Evolutionary conservation across 2,113 vertebrate genomes (phyloP), one percentile per base, ranked within the genome.

Genomic region (Pyrgilauda ruficollis): DNA sequence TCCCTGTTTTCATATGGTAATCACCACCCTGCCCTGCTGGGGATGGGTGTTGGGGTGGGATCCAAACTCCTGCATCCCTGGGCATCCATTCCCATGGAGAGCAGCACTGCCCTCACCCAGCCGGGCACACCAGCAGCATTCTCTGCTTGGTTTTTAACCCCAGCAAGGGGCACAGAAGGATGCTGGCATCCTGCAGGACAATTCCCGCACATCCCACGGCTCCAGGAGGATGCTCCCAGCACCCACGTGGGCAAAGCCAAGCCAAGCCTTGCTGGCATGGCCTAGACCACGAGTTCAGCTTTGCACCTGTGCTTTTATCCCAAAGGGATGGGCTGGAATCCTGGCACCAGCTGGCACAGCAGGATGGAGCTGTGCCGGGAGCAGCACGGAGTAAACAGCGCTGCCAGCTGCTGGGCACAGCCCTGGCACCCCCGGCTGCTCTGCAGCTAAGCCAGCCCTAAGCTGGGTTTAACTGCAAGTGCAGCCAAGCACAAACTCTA

Each of bases 1-100:
- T 5, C 82, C 17, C 46, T 4, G 76, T 89, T 96, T 97, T 97
- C 97, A 96, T 94, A 97, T 97, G 96, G 35, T 69, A 97, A 97
- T 96, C 8, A 8, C 61, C 6, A 18, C 8, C 50, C 19, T 72
- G 70, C 64, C 61, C 58, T 3, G 61, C 94, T 49, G 85, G 33
- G 83, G 85, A 63, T 59, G 87, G 62, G 35, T 39, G n/a, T 1
- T 2, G 79, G 85, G 69, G 20, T 5, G 11, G 69, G n/a, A 72
- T 55, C 89, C 84, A 8, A n/a, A 16, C 53, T 37, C 37, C 52
- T 6, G 31, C 13, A 52, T 56, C 66, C 74, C 63, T 5, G 20
- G 1, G 73, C 44, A 12, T 4, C 20, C 33, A 1, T 14, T 1
- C 26, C 67, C 24, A 3, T 0, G 0, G 3, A 7, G 9, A 35